Evolutionary conservation across 2,113 vertebrate species (phyloP).

Genomic region (Cheirogaleus medius): DNA sequence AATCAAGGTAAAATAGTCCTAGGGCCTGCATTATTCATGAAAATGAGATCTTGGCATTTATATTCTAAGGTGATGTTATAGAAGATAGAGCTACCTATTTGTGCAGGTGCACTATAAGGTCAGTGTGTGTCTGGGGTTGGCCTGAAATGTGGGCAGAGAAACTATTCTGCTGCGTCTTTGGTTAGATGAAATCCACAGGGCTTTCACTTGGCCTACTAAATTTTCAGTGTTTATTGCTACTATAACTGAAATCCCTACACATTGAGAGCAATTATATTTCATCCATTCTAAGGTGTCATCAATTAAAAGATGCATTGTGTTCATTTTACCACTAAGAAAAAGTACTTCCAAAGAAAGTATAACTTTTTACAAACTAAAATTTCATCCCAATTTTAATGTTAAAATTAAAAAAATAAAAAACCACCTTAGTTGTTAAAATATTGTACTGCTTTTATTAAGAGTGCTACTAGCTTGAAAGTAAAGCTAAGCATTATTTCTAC

Average conservation of each 20-base stretch:
- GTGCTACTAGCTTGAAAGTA: not conserved
- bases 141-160: not conserved
- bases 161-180: not conserved
- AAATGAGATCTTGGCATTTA: conserved; percentile 23
- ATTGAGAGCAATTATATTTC: not conserved
- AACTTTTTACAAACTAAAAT: not conserved
- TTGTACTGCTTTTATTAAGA: not conserved
- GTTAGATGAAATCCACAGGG: not conserved
- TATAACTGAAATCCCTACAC: not conserved
- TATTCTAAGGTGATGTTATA: not conserved
- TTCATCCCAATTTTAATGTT: not conserved
- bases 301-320: not conserved
- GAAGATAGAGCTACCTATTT: not conserved
- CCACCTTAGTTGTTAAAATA: not conserved
- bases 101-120: not conserved
- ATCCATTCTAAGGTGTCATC: not conserved
- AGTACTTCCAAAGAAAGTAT: not conserved
- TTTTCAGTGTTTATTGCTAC: conserved; percentile 35
- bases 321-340: not conserved
- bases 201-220: not conserved
- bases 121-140: not conserved
- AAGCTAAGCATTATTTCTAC: not conserved
- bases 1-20: conserved; percentile 15
- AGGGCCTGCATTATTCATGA: conserved; percentile 59
- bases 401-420: not conserved